Evolutionary conservation across 2,113 vertebrate genomes (phyloP), one percentile per base, ranked within the genome.

Genomic region (Sinosuthora webbiana): DNA sequence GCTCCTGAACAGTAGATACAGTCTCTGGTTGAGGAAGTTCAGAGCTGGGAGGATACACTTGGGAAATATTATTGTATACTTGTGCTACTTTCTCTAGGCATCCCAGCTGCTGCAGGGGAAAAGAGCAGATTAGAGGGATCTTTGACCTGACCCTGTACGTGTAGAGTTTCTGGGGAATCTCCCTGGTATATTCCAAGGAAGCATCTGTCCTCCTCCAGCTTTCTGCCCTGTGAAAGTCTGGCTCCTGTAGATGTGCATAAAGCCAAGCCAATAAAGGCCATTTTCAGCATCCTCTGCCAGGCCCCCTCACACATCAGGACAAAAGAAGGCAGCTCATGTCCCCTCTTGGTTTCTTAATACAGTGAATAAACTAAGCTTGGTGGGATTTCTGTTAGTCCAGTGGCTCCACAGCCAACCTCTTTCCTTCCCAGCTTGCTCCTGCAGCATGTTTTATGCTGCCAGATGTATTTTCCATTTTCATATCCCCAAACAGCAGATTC

Each of bases 21-120:
- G 90, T 74, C 79, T 83, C 45, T 86, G 67, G 12, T 1, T 70
- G 82, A 96, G 95, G 94, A 97, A 96, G 92, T 93, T 90, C 35
- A 59, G 88, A 59, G 42, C 83, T 69, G 90, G 95, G 96, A 97
- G 95, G 96, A 90, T 95, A 96, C 95, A 59, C 96, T 47, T 27
- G 94, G 95, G 95, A 95, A 86, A 88, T 67, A 47, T 41, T 33
- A 37, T 14, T 45, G 27, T 93, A 11, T 44, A 15, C 25, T 88
- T 93, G 27, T 4, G 2, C 55, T 93, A 1, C 79, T 92, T 96
- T 90, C 83, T 83, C 50, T 13, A 65, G 80, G 76, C 71, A 86
- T 79, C 49, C 39, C 75, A 82, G 85, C 67, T 80, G 75, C 85
- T 27, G n/a, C 0, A 1, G 59, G 45, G 83, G 49, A 21, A 76